Base-by-base conservation (phyloP, 1,140 invertebrate species). In the Drosophila nikananu region DNA sequence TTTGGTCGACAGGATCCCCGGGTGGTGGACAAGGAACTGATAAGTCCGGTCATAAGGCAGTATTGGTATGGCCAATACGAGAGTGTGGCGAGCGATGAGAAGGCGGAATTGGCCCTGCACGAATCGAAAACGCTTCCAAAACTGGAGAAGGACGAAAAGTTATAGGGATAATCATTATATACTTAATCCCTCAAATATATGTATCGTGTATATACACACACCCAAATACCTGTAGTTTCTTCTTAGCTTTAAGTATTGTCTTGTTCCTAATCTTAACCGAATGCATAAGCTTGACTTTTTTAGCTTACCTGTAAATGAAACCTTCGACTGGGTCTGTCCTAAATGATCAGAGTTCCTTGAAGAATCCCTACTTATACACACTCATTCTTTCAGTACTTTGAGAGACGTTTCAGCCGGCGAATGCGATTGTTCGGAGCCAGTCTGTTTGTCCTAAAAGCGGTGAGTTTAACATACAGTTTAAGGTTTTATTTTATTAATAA, bases 401-500 rank as follows among this genome's bases (percentile, higher is more conserved):
- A 97, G 81, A 94, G 94, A 91, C 94, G 97, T 82, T 97, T 97
- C 77, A 95, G 96, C 83, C 95, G 95, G 70, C 95, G 94, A 67
- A 95, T 97, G 5, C 93, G 97, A 61, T 91, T 96, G 1, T 95
- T 97, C 81, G 96, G 96, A 30, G 97, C 96, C 0, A 80, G 95
- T 5, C 93, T 97, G 2, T 97, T 97, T 83, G 94, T 95, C 12
- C 94, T 96, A 51, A 94, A 95, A 66, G 94, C 96, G 91, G 96
- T 96, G 93, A 95, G 95, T 94, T 51, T n/a, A 10, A 13, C 13
- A 21, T 27, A 13, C 30, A 12, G 30, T 12, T 10, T 10, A 32
- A 32, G 30, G 7, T 32, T 32, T 32, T 32, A 32, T 7, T 46
- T 30, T 6, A 19, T 7, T 37, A 23, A 41, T 46, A 49, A 25